These are phyloP conservation scores for Pseudochirops corinnae DNA, from an alignment of 2,797 vertebrate genomes.

Conservation along the genomic window DNA sequence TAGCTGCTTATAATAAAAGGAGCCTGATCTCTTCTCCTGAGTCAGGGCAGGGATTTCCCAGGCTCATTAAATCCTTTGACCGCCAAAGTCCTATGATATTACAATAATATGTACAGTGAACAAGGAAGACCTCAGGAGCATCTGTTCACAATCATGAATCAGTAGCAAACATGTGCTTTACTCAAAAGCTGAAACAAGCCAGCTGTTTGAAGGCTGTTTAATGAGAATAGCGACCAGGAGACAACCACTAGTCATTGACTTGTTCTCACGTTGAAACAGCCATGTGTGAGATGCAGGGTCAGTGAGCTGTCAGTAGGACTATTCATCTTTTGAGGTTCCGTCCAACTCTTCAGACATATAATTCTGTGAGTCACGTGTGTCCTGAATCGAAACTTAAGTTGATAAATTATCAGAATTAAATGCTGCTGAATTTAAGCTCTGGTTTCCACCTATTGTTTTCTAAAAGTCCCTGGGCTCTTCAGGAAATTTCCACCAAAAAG, in stretches of 20 bases:
- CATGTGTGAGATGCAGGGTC: not conserved
- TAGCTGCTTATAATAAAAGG: not conserved
- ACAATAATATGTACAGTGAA: not conserved
- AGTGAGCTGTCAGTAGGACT: not conserved
- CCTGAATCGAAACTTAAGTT: constrained; percentile 56
- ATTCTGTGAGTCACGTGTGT: constrained; percentile 6
- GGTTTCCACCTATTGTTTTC: constrained; percentile 17
- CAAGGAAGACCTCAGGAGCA: not conserved
- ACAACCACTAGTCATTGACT: not conserved
- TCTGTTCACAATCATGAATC: not conserved
- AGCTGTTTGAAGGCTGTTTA: not conserved
- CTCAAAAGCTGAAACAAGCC: not conserved
- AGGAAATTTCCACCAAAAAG: not conserved
- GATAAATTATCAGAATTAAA: not conserved
- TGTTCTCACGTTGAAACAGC: constrained; percentile 42
- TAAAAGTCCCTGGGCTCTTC: constrained; percentile 38
- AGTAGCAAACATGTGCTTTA: not conserved
- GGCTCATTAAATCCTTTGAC: not conserved
- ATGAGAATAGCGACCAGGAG: not conserved
- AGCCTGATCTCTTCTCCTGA: not conserved
- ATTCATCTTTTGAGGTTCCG: not conserved
- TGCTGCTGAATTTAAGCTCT: constrained; percentile 1
- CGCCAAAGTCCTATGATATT: not conserved
- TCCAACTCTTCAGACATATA: not conserved
- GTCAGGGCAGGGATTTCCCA: not conserved